A percentile compares a stretch with the other conserved stretches of the same genome.
These are phyloP conservation scores for Athalia rosae DNA, from an alignment of 2,888 invertebrate genomes.

Conservation along the genomic window DNA sequence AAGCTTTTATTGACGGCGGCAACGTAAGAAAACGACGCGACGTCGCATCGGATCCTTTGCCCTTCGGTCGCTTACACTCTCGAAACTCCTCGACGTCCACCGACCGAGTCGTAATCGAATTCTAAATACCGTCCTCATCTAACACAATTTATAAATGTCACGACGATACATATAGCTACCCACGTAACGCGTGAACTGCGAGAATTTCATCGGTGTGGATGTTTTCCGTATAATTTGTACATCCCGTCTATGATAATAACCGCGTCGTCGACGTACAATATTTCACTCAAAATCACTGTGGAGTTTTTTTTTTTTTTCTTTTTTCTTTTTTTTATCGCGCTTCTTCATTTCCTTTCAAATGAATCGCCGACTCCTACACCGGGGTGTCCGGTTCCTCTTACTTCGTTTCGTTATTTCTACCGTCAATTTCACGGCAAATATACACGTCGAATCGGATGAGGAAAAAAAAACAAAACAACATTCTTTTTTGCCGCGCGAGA, in stretches of 20 bases:
- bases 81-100: not conserved
- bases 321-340: not conserved
- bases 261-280: not conserved
- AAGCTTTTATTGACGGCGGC: conserved; percentile 62
- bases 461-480: too few relatives aligned
- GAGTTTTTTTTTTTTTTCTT: not conserved
- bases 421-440: too few relatives aligned
- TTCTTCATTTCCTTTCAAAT: not conserved
- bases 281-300: conserved; percentile 7
- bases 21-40: conserved; percentile 8
- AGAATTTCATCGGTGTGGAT: not conserved
- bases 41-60: conserved; percentile 2
- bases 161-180: not conserved
- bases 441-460: too few relatives aligned
- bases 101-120: conserved; percentile 40
- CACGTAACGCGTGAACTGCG: not conserved
- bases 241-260: not conserved
- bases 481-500: too few relatives aligned
- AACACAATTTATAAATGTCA: conserved; percentile 27
- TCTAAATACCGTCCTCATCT: conserved; percentile 35
- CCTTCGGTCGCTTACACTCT: too few relatives aligned
- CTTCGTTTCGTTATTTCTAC: too few relatives aligned
- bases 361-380: too few relatives aligned
- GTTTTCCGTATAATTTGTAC: not conserved
- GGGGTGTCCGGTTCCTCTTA: too few relatives aligned